Conservation (phyloP, 2,888 invertebrate species). For the Andrena hattorfiana region DNA sequence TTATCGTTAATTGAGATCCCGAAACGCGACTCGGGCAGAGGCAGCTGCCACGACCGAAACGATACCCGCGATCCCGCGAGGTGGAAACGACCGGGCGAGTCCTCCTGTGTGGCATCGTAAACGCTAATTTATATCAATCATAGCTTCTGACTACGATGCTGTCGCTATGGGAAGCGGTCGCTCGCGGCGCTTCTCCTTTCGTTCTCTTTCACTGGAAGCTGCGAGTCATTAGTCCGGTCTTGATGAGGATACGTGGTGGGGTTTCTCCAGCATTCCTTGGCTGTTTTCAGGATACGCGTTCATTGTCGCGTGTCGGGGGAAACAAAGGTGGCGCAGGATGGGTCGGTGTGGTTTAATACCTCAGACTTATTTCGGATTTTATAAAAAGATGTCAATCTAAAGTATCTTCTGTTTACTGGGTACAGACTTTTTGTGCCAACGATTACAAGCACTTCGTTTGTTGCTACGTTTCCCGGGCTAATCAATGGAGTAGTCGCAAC, state of each 20-base stretch:
- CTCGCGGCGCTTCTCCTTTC: slow-evolving; percentile 41
- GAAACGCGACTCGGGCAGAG: slow-evolving; percentile 71
- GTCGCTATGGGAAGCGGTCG: slow-evolving; percentile 39
- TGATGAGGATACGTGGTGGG: slow-evolving; percentile 7
- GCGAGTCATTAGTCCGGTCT: slow-evolving; percentile 22
- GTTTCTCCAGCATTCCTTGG: neutral
- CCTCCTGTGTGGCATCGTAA: slow-evolving; percentile 52
- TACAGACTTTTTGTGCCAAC: too few species aligned
- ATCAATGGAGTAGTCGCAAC: neutral
- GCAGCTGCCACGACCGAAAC: slow-evolving; percentile 70
- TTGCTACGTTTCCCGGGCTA: too few species aligned
- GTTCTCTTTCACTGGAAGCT: neutral
- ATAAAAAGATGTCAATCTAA: too few species aligned
- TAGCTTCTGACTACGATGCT: slow-evolving; percentile 42
- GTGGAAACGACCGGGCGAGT: slow-evolving; percentile 24
- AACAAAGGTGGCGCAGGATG: too few species aligned
- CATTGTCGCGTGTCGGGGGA: too few species aligned
- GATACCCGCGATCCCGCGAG: slow-evolving; percentile 39
- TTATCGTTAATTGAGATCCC: slow-evolving; percentile 81
- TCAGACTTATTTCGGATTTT: too few species aligned
- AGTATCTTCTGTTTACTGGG: too few species aligned
- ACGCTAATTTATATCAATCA: slow-evolving; percentile 58
- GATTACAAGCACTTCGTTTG: too few species aligned
- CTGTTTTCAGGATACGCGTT: too few species aligned
- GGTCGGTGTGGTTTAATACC: too few species aligned